Evolutionary conservation across 2,888 invertebrate species (phyloP).

Genomic region (Ormyrus pomaceus): DNA sequence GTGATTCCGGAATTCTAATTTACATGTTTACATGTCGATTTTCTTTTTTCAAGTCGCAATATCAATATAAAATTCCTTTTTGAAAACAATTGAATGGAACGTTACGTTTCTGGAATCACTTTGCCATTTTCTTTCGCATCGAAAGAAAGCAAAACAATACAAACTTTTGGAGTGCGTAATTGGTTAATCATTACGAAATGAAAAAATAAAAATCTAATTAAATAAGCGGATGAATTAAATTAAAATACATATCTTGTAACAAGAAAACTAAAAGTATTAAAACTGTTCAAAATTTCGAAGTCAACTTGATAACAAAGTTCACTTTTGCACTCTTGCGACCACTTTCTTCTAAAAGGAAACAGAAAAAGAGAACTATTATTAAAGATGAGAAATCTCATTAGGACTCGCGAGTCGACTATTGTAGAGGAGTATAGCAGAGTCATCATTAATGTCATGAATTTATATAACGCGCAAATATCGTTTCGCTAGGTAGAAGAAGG

Average conservation of each 20-base stretch:
- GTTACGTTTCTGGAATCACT: conserved; percentile 44
- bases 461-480: conserved; percentile 39
- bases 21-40: conserved; percentile 35
- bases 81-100: background rate
- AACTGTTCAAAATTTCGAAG: conserved; percentile 46
- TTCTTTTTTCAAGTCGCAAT: background rate
- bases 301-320: conserved; percentile 52
- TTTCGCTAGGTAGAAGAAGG: conserved; percentile 31
- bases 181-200: conserved; percentile 58
- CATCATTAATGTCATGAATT: conserved; percentile 33
- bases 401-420: conserved; percentile 30
- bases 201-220: conserved; percentile 20
- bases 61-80: background rate
- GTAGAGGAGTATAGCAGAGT: conserved; percentile 27
- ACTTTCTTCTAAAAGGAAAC: conserved; percentile 32
- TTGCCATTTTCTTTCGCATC: conserved; percentile 55
- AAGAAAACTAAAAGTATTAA: conserved; percentile 33
- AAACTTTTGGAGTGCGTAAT: conserved; percentile 54
- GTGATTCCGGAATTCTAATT: conserved; percentile 54
- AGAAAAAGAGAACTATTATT: conserved; percentile 6
- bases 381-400: conserved; percentile 23
- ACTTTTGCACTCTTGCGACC: conserved; percentile 51
- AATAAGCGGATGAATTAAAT: conserved; percentile 53
- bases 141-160: conserved; percentile 53
- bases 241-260: conserved; percentile 54